phyloP scores from a whole-genome alignment of 2,888 invertebrate species.

The Agrotis clavis region DNA sequence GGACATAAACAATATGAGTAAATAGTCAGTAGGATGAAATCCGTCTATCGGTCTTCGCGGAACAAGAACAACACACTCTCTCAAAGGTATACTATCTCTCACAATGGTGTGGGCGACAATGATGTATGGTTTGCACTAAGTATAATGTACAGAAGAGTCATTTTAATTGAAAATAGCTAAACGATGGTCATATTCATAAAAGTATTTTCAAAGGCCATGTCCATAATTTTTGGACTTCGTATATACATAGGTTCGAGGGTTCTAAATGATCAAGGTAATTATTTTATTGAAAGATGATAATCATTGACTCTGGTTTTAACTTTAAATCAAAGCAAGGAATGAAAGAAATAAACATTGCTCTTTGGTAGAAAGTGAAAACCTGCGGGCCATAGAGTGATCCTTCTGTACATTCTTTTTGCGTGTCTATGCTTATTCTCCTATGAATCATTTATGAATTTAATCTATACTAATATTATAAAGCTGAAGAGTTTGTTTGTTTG shows the following conservation, averaged over 20 bases:
- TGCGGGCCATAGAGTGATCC: background rate
- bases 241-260: background rate
- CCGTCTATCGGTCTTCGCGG: constrained; percentile 38
- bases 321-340: background rate
- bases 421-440: background rate
- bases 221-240: too few relatives aligned
- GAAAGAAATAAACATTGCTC: too few relatives aligned
- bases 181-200: background rate
- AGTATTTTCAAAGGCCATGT: background rate
- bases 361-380: background rate
- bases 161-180: background rate
- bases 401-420: constrained; percentile 14
- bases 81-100: constrained; percentile 14
- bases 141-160: constrained; percentile 15
- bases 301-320: too few relatives aligned
- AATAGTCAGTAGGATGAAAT: constrained; percentile 6
- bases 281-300: too few relatives aligned
- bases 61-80: constrained; percentile 39
- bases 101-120: constrained; percentile 20
- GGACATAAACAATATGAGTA: constrained; percentile 16
- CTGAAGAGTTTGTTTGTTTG: too few relatives aligned
- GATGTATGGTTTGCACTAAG: constrained; percentile 2
- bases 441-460: background rate
- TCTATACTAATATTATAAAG: too few relatives aligned
- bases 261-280: too few relatives aligned